A percentile compares a stretch with the other conserved stretches of the same genome.
These are phyloP conservation scores for Apodemia duryi DNA, from an alignment of 2,888 invertebrate species.

Conservation along the genomic window DNA sequence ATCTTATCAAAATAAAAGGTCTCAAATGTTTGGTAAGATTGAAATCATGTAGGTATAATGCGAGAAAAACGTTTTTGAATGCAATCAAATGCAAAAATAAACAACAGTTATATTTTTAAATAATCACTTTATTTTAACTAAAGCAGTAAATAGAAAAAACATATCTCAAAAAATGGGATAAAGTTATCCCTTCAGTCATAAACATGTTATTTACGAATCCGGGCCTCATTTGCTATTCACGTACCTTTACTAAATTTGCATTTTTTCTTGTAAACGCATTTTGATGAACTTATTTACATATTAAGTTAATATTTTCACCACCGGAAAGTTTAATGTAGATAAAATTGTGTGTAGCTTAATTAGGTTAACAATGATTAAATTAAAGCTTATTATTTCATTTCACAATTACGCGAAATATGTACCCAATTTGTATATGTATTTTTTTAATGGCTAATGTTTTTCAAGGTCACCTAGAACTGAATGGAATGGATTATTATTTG, in stretches of 20 bases:
- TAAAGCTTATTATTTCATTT: background rate
- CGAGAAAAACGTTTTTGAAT: no score
- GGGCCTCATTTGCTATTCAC: conserved; percentile 20
- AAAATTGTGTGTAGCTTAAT: conserved; percentile 12
- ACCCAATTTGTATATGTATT: no score
- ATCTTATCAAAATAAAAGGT: no score
- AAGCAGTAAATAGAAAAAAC: background rate
- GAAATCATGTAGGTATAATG: no score
- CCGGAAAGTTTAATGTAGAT: background rate
- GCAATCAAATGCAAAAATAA: no score
- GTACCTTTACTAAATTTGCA: conserved; percentile 26
- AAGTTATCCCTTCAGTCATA: conserved; percentile 11
- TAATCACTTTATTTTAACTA: background rate
- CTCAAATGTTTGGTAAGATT: no score
- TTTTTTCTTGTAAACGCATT: conserved; percentile 30
- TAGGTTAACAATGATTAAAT: background rate
- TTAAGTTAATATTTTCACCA: conserved; percentile 24
- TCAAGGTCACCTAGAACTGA: no score
- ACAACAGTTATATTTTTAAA: background rate
- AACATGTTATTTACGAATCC: conserved; percentile 16
- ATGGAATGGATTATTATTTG: no score
- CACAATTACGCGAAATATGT: background rate
- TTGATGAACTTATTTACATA: conserved; percentile 33
- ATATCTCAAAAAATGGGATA: conserved; percentile 2
- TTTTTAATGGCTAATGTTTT: no score